Evolutionary conservation across 2,888 invertebrate species (phyloP).

Genomic region (Mactromeris polynyma): DNA sequence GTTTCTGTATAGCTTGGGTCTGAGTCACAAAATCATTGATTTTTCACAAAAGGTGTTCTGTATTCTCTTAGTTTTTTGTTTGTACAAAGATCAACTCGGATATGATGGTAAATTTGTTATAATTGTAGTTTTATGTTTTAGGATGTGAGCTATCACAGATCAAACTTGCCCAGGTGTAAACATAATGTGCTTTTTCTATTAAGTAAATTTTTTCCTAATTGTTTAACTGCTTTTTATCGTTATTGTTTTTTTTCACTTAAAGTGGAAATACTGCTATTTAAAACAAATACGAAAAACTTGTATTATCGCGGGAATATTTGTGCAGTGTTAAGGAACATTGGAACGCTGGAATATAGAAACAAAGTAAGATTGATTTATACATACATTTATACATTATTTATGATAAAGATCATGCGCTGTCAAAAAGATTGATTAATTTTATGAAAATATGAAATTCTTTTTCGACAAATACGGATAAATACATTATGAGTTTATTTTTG

Average conservation of each 20-base stretch:
- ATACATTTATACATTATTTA: no score
- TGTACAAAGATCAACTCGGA: not conserved
- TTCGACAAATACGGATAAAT: no score
- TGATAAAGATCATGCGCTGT: no score
- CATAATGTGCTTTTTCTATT: not conserved
- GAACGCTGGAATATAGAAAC: no score
- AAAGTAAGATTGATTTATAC: no score
- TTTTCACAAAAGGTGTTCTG: slow-evolving; percentile 14
- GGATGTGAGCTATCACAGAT: not conserved
- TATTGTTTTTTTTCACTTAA: not conserved
- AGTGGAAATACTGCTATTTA: not conserved
- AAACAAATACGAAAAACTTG: not conserved
- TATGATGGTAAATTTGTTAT: not conserved
- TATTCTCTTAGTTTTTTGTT: not conserved
- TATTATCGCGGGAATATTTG: no score
- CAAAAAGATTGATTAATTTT: no score
- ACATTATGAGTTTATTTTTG: no score
- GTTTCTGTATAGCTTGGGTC: not conserved
- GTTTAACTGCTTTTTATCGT: not conserved
- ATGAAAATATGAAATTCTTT: no score
- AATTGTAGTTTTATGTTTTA: not conserved
- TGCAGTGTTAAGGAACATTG: no score
- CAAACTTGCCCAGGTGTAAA: not conserved
- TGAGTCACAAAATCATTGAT: slow-evolving; percentile 7
- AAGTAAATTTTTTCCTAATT: not conserved